Evolutionary conservation across 2,888 invertebrate species (phyloP), one percentile per base, ranked within the genome.

Genomic region (Gandaritis pyraliata): DNA sequence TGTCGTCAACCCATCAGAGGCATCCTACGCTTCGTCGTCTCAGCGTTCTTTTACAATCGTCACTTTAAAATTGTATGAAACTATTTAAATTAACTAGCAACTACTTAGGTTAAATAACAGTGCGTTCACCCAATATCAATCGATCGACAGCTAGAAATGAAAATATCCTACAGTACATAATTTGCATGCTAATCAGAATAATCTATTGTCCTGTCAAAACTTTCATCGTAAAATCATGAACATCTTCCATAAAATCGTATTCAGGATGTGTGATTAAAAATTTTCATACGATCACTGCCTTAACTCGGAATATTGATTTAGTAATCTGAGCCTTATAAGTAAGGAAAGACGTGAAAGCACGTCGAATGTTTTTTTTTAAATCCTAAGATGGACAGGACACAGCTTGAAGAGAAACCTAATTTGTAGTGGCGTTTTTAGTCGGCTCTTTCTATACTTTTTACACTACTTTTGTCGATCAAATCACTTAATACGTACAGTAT

Each of bases 181-280:
- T 68, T 64, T 67, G 60, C 68, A 61, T 72, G 70, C 65, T 68
- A 68, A 72, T 65, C 66, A 65, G 66, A 41, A 51, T 52, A 49
- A 62, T 58, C 71, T 66, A 82, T 82, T 81, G 82, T 80, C 53
- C 76, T 83, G 82, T 81, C 83, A 75, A 70, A 76, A 49, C 58
- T 62, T 72, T 72, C 72, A 68, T 75, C 78, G 71, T 78, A 80
- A 78, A 80, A 70, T 43, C 52, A 47, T 51, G 56, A 56, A 64
- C 68, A 65, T 71, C 72, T 69, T 68, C 65, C 57, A 74, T 73
- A 73, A 71, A 65, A 76, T 73, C 66, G 76, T 74, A 72, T 76
- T 72, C 65, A 75, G 80, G 75, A 76, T 78, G 65, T 78, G 65
- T 73, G 70, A 78, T 87, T 85, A 83, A 77, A 81, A 86, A 80